Evolutionary conservation across 2,888 invertebrate genomes (phyloP).

Genomic region (Stratiomys singularior): DNA sequence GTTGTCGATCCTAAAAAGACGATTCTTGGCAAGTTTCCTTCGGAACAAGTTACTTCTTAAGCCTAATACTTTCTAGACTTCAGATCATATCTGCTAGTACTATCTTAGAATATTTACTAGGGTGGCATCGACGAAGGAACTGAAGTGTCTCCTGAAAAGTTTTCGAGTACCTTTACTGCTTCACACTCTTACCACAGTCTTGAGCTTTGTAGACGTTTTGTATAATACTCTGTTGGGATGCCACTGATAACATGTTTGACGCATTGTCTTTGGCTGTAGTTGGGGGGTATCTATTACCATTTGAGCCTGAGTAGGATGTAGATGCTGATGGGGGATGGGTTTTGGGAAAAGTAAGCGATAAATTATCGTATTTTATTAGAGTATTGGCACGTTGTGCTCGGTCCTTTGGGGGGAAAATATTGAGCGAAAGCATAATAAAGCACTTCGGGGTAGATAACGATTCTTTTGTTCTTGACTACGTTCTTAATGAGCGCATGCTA

Average conservation of each 20-base stretch:
- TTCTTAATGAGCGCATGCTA: neutral
- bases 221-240: neutral
- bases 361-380: constrained; percentile 26
- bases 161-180: constrained; percentile 12
- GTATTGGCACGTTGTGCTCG: constrained; percentile 1
- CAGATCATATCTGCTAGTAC: constrained; percentile 24
- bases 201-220: neutral
- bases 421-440: neutral
- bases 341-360: constrained; percentile 13
- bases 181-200: neutral
- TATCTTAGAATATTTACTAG: constrained; percentile 37
- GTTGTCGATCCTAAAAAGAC: neutral
- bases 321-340: neutral
- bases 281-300: constrained; percentile 17
- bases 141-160: constrained; percentile 36
- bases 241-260: constrained; percentile 23
- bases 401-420: neutral
- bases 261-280: constrained; percentile 17
- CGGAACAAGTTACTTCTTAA: constrained; percentile 23
- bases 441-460: neutral
- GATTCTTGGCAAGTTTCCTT: neutral
- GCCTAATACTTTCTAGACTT: constrained; percentile 6
- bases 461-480: neutral
- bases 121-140: constrained; percentile 14
- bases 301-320: neutral